Evolutionary conservation across 53 echinoderm and acorn worm species (phyloP), one percentile per base, ranked within the genome.

Genomic region (Echinarachnius parma): DNA sequence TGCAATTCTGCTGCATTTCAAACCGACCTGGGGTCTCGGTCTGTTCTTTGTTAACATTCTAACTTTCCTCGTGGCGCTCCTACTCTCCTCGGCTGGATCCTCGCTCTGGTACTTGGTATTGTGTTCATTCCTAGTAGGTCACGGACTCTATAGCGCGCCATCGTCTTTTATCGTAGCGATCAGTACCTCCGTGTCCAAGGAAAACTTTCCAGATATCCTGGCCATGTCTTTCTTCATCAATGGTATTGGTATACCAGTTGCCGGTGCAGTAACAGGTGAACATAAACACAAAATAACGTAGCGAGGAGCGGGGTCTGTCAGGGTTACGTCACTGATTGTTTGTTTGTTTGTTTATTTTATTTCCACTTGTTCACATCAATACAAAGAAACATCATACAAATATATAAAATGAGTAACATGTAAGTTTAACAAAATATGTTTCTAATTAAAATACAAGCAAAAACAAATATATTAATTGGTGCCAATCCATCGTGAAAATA

Each of bases 221-320:
- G 69, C 69, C 3, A 31, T 69, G 19, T 69, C 69, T 10, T 69
- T 31, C 23, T 69, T 50, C 69, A 31, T 69, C 5, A 52, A 52
- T 50, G 69, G 69, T 10, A 53, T 69, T 69, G 69, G 69, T 22
- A 32, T 34, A 10, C 3, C 33, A 1, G 24, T 33, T 35, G 34
- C 69, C 5, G 69, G 69, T 14, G 20, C 33, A 52, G 4, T 53
- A 10, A 32, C 69, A 31, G 69, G 69, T 69, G n/a, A n/a, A n/a
- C n/a, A n/a, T n/a, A n/a, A n/a, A n/a, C n/a, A n/a, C n/a, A n/a
- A n/a, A n/a, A n/a, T n/a, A n/a, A n/a, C n/a, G n/a, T n/a, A n/a
- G n/a, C n/a, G n/a, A n/a, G n/a, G n/a, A n/a, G n/a, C n/a, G n/a
- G n/a, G n/a, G n/a, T n/a, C n/a, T n/a, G n/a, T n/a, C n/a, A n/a